Percentiles rank a stretch among this genome's conserved stretches.
Conservation (phyloP, 2,797 vertebrate species). For the Macrochelys suwanniensis region DNA sequence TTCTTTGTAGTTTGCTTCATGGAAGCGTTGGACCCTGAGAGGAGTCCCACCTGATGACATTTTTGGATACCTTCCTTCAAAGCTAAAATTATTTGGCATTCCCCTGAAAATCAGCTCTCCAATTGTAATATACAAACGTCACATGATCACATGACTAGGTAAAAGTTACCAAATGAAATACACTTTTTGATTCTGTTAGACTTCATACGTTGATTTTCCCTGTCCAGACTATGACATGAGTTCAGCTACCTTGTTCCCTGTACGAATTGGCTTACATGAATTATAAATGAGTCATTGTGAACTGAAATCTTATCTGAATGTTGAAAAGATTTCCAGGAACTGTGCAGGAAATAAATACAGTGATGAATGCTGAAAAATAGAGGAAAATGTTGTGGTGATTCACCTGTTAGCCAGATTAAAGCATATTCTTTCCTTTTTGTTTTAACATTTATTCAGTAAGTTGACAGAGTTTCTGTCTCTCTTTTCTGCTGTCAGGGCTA, state of each 20-base stretch:
- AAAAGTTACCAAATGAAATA: constrained; percentile 40
- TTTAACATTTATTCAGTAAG: constrained; percentile 28
- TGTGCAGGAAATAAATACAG: constrained; percentile 1
- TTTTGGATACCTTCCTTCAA: not conserved
- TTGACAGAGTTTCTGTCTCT: constrained; percentile 24
- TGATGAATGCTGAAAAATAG: constrained; percentile 33
- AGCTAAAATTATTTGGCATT: constrained; percentile 8
- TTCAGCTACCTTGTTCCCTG: constrained; percentile 56
- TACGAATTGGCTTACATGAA: constrained; percentile 61
- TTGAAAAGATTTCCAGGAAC: constrained; percentile 28
- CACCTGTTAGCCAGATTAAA: constrained; percentile 31
- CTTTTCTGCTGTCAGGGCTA: not conserved
- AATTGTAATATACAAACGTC: not conserved
- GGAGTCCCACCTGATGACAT: not conserved
- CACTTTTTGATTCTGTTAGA: constrained; percentile 51
- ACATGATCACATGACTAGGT: not conserved
- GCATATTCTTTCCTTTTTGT: not conserved
- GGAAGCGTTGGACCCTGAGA: not conserved
- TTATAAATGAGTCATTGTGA: constrained; percentile 59
- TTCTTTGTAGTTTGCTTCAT: not conserved
- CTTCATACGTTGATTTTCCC: constrained; percentile 43
- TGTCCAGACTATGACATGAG: constrained; percentile 1
- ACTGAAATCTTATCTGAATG: constrained; percentile 61
- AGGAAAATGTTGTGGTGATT: not conserved
- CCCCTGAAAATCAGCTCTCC: not conserved